phyloP scores from a whole-genome alignment of 1,140 invertebrate species.

The Zeugodacus cucurbitae region DNA sequence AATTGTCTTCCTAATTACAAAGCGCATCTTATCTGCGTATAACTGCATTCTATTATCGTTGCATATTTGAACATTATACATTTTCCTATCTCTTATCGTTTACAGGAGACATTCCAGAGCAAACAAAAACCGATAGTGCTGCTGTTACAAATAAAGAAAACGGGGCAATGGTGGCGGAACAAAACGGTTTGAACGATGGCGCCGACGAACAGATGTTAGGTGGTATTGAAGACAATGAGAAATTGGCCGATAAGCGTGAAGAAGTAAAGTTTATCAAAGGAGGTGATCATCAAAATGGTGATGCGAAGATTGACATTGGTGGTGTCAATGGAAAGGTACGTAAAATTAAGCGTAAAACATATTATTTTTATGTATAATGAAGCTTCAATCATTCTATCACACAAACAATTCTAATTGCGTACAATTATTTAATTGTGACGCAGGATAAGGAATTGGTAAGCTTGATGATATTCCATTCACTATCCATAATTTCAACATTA shows the following conservation, averaged over 20 bases:
- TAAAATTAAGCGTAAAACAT: constrained; percentile 34
- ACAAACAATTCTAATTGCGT: no score
- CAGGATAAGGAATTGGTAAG: constrained; percentile 42
- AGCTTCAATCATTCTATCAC: no score
- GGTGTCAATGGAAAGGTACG: constrained; percentile 69
- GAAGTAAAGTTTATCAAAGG: constrained; percentile 77
- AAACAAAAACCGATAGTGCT: background rate
- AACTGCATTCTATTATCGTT: background rate
- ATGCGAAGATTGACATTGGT: constrained; percentile 87
- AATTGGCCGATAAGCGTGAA: constrained; percentile 71
- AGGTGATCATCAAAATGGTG: constrained; percentile 81
- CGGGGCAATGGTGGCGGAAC: constrained; percentile 58
- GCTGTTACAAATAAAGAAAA: background rate
- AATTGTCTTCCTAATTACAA: background rate
- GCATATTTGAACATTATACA: background rate
- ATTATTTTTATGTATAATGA: background rate
- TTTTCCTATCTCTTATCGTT: background rate
- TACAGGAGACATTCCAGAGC: background rate
- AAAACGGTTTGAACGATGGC: constrained; percentile 67
- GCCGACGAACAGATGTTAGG: constrained; percentile 75
- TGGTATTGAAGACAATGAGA: constrained; percentile 70
- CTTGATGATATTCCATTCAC: background rate
- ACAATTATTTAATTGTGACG: background rate
- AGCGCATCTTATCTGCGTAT: background rate
- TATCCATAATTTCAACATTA: background rate